Evolutionary conservation across 2,888 invertebrate species (phyloP).

Genomic region (Rapana venosa): DNA sequence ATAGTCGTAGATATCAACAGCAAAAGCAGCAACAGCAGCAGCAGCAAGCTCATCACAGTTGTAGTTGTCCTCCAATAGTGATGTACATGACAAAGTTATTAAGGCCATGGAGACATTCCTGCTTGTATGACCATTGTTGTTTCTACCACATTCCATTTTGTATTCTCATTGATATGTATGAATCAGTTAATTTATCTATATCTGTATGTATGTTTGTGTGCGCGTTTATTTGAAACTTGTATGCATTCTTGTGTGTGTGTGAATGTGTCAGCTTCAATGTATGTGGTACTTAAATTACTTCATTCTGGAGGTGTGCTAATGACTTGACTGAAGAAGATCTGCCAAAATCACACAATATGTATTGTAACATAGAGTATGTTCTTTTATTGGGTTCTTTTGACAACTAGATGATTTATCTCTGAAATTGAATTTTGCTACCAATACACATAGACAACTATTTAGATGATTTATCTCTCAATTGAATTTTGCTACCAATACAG

Average conservation of each 20-base stretch:
- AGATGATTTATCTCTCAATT: too few relatives aligned
- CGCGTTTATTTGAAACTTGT: constrained; percentile 23
- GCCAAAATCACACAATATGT: background rate
- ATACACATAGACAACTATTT: background rate
- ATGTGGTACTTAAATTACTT: background rate
- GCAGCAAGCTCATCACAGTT: background rate
- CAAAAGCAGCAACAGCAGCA: background rate
- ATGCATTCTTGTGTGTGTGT: constrained; percentile 32
- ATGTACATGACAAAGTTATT: background rate
- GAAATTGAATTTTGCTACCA: too few relatives aligned
- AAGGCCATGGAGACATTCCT: background rate
- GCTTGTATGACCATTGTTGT: too few relatives aligned
- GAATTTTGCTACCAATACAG: too few relatives aligned
- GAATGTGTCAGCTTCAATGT: constrained; percentile 20
- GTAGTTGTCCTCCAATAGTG: background rate
- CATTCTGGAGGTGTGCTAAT: background rate
- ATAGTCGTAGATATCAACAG: background rate
- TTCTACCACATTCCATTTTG: background rate
- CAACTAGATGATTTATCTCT: background rate
- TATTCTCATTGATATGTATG: background rate
- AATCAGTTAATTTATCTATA: background rate
- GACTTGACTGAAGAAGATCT: background rate
- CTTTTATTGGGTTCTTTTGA: background rate
- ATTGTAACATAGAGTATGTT: background rate
- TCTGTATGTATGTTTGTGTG: constrained; percentile 7